Base-by-base conservation (phyloP, 2,888 invertebrate species). In the Cistogaster globosa region DNA sequence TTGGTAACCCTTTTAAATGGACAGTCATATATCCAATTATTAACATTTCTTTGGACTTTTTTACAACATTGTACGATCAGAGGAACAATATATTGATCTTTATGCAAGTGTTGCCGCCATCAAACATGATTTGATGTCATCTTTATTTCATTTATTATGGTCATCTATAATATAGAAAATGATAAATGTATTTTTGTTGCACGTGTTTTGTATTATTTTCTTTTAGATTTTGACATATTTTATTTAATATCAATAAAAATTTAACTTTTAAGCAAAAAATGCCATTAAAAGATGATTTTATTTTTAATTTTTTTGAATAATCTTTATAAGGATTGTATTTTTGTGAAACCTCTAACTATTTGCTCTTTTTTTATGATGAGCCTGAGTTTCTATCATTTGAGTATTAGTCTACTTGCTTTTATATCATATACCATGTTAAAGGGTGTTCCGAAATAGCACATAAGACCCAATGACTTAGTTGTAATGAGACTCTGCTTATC, bases 111-210 rank as follows among this genome's bases (percentile, higher is more conserved):
- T 84, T 84, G 90, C 90, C 90, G 90, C 90, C 90, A 90, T 88
- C 90, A 89, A 90, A 90, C 91, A 90, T 91, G 91, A 90, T 90
- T 91, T 88, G 90, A 89, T 90, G 90, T 90, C 91, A 90, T 89
- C 90, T 89, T 89, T 90, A 89, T 89, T 90, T 90, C 91, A 90
- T 89, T 89, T 90, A 75, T 85, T 85, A 85, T 82, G 78, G 85
- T 71, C 85, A 85, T 72, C 48, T 69, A 82, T 62, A 12, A 69
- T 38, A 76, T 42, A 51, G 51, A 76, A 76, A 71, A 71, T 65
- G 63, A 82, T 69, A 57, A 51, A 63, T 75, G 22, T 63, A 14
- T 51, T 20, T 51, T 22, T 58, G 5, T 65, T 55, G 32, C 12
- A 48, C 62, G 20, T 26, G 3, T 42, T 14, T 57, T 68, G 16